These are phyloP conservation scores for Argyrosomus regius DNA, from an alignment of 2,797 vertebrate genomes.

Conservation along the genomic window DNA sequence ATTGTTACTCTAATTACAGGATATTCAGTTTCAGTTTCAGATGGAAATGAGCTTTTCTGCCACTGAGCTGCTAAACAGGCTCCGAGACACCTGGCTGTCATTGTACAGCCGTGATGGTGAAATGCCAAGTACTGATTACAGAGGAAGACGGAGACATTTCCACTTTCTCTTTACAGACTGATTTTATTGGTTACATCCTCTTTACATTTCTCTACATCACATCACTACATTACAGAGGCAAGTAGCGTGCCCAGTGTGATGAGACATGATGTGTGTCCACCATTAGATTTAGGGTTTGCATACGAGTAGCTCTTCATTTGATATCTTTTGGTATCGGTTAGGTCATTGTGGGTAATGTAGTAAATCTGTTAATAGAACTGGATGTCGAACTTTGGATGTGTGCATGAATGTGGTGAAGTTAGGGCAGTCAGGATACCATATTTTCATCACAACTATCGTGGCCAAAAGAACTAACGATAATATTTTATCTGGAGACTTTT, in stretches of 20 bases:
- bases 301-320: background rate
- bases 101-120: background rate
- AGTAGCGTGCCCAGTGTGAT: rapidly evolving
- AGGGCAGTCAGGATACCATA: too few relatives aligned
- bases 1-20: constrained; percentile 19
- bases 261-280: background rate
- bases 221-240: background rate
- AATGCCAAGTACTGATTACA: background rate
- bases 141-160: constrained; percentile 4
- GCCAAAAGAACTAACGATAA: too few relatives aligned
- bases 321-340: background rate
- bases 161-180: background rate
- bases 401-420: background rate
- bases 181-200: background rate
- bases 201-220: background rate
- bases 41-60: background rate
- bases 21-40: constrained; percentile 6
- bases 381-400: background rate
- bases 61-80: background rate
- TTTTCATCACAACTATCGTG: too few relatives aligned
- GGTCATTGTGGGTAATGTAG: background rate
- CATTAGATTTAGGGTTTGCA: too few relatives aligned
- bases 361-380: background rate
- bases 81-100: constrained; percentile 15
- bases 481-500: too few relatives aligned